phyloP scores from a whole-genome alignment of 1,140 invertebrate genomes.

The Drosophila paulistorum region DNA sequence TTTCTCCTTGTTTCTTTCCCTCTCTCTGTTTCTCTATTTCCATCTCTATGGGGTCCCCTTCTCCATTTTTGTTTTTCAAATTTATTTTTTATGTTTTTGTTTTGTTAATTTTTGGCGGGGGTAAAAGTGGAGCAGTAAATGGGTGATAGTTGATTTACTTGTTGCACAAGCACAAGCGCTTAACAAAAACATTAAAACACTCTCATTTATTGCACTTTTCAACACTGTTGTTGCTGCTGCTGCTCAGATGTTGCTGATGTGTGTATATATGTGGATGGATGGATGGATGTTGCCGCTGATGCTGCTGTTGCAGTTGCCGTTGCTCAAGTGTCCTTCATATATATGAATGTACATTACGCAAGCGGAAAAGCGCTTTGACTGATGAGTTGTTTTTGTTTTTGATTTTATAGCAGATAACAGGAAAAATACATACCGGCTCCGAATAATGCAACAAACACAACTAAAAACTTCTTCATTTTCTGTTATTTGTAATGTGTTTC shows the following conservation, averaged over 20 bases:
- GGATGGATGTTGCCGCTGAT: not conserved
- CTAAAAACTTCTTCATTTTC: conserved; percentile 83
- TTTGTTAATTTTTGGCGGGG: conserved; percentile 23
- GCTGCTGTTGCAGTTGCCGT: not conserved
- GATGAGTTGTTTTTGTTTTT: conserved; percentile 1
- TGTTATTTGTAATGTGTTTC: conserved; percentile 34
- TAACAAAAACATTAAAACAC: conserved; percentile 53
- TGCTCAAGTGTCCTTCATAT: conserved; percentile 68
- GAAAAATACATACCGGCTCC: conserved; percentile 83
- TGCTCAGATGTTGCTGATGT: not conserved
- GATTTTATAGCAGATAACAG: conserved; percentile 58
- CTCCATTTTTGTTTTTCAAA: conserved; percentile 40
- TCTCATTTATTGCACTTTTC: conserved; percentile 63
- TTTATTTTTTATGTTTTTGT: conserved; percentile 17
- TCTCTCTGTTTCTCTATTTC: not conserved
- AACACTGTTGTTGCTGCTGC: conserved; percentile 17
- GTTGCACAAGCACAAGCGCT: conserved; percentile 65
- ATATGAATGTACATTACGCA: conserved; percentile 35
- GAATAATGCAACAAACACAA: conserved; percentile 83
- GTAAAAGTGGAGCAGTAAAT: conserved; percentile 70
- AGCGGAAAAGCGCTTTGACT: conserved; percentile 54
- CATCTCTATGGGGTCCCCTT: conserved; percentile 40
- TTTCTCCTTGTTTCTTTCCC: conserved; percentile 28
- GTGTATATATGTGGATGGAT: not conserved
- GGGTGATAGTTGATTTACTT: conserved; percentile 70